Evolutionary conservation across 2,113 vertebrate genomes (phyloP), one percentile per base, ranked within the genome.

Genomic region (Gobio gobio): DNA sequence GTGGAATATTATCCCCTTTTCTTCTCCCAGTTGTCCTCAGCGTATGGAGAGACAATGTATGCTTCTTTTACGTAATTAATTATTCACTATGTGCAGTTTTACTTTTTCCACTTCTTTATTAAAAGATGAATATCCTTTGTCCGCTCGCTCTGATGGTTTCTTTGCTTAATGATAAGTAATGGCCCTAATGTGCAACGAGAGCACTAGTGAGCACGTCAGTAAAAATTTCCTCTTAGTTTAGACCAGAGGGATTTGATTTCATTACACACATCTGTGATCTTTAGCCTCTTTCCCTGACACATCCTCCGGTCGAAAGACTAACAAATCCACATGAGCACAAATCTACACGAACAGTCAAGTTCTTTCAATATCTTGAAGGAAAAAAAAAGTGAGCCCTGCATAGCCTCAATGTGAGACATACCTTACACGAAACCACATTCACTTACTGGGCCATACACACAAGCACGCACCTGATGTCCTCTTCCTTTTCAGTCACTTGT

Each of bases 211-310:
- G 64, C 64, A 47, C 4, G 43, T 54, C 12, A 20, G 76, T 58
- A 47, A 51, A 80, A 40, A 26, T 59, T 20, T 80, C 54, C 49
- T 78, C 45, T 87, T 73, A 63, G 75, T 83, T 79, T 49, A 63
- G 64, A 63, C 49, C 40, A 78, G 20, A 58, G 73, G 61, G 81
- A 83, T 78, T 59, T 72, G 54, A 83, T 87, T 79, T 83, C 82
- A 87, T 79, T 78, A 83, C 29, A 83, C 66, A 78, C 75, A 83
- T 78, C 64, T 87, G 85, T 78, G 75, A 86, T 86, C 74, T 86
- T 86, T 82, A 68, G 61, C 51, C 74, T 79, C 56, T 33, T 61
- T 51, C 58, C 75, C 43, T 77, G 58, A 83, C 47, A 64, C 80
- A 70, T 83, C 73, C 73, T 86, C 80, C 7, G 24, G 76, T 61